Conservation (phyloP, 30 jellyfish, hydroid and myxozoan genomes). For the Chrysaora quinquecirrha region DNA sequence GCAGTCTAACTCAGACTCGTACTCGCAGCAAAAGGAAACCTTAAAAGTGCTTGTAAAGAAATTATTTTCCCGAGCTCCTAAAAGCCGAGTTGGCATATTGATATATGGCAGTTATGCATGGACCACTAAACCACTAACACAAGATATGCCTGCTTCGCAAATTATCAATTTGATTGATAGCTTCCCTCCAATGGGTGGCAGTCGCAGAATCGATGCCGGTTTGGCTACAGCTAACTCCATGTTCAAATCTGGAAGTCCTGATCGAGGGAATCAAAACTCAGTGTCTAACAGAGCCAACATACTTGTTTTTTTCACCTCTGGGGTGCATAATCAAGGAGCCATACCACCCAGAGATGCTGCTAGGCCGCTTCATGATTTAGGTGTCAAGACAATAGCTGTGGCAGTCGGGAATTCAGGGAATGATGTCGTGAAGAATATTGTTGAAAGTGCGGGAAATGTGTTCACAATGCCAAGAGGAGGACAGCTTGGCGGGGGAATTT, state of each 20-base stretch:
- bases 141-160: not conserved
- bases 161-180: conserved; percentile 4
- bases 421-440: conserved; percentile 7
- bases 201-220: conserved; percentile 22
- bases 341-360: conserved; percentile 53
- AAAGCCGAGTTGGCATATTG: not conserved
- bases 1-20: not conserved
- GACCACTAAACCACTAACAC: conserved; percentile 12
- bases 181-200: conserved; percentile 27
- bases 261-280: not conserved
- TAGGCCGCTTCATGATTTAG: conserved; percentile 56
- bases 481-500: not conserved
- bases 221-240: conserved; percentile 21
- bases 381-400: conserved; percentile 46
- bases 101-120: conserved; percentile 19
- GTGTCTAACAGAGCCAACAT: conserved; percentile 4
- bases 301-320: conserved; percentile 48
- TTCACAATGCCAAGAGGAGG: conserved; percentile 8
- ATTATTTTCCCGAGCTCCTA: conserved; percentile 9
- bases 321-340: conserved; percentile 14
- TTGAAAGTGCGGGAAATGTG: not conserved
- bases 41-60: conserved; percentile 14
- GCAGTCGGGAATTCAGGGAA: not conserved
- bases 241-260: not conserved
- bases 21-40: conserved; percentile 19